Evolutionary conservation across 2,113 vertebrate species (phyloP), one percentile per base, ranked within the genome.

Genomic region (Trichechus manatus): DNA sequence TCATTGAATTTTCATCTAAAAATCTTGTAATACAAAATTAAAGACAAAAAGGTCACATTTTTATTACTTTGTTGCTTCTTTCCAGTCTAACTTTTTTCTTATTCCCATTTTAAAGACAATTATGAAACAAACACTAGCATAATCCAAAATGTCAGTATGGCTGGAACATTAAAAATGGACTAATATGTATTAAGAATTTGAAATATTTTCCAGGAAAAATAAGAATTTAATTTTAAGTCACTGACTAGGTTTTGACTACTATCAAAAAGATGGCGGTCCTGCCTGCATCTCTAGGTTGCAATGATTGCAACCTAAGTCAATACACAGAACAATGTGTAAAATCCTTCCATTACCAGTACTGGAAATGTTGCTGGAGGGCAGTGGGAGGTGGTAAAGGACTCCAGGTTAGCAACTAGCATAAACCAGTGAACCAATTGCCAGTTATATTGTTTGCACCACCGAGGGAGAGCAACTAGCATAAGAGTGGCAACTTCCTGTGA

Each of bases 201-300:
- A 94, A 88, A 66, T 77, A 87, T 61, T 92, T 92, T 94, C 42
- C 6, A 50, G 6, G 20, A 92, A 84, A 75, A 68, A 33, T n/a
- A 81, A 75, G 29, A n/a, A 66, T 90, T 63, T 91, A 83, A 59
- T 75, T 44, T 3, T 56, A 70, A 87, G 22, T 59, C 7, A 87
- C 6, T 77, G 14, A 64, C 5, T 87, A 87, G 6, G 33, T 61
- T 92, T 93, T 59, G 33, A 1, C 81, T 44, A 42, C 9, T 70
- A 19, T 64, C 5, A 63, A 44, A 94, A 91, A 83, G 39, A 56
- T 56, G 2, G 3, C 81, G 1, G 13, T 29, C 47, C 14, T 59
- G 87, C 10, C 27, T 3, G 33, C 33, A 59, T 70, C 33, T 70
- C 68, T 36, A 70, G 33, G 68, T 19, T 70, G 33, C 15, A 70